Percentiles rank a stretch among this genome's conserved stretches.
phyloP scores from a whole-genome alignment of 2,888 invertebrate genomes.

The Hedychridium roseum region DNA sequence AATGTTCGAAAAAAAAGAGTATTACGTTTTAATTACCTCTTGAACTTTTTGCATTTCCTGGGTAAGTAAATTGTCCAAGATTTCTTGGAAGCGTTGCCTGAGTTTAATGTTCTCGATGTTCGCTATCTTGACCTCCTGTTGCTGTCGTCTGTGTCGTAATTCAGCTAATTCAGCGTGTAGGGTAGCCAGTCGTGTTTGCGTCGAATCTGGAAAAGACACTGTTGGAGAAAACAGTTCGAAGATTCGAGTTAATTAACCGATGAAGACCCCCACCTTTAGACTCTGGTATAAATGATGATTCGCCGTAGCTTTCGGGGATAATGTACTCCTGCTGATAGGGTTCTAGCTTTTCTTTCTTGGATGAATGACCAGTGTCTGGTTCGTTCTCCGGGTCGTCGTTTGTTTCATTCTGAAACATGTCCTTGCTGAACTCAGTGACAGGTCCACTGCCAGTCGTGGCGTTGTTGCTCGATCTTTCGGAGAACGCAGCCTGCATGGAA shows the following conservation, averaged over 20 bases:
- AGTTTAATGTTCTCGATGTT: slow-evolving; percentile 86
- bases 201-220: too few relatives aligned
- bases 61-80: slow-evolving; percentile 76
- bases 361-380: slow-evolving; percentile 28
- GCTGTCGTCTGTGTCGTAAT: slow-evolving; percentile 75
- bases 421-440: slow-evolving; percentile 71
- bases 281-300: slow-evolving; percentile 37
- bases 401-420: slow-evolving; percentile 66
- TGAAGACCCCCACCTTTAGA: slow-evolving; percentile 36
- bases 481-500: slow-evolving; percentile 66
- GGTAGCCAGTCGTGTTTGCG: slow-evolving; percentile 74
- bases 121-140: slow-evolving; percentile 84
- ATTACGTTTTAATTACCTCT: slow-evolving; percentile 66
- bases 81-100: slow-evolving; percentile 83
- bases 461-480: slow-evolving; percentile 46
- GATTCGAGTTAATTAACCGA: too few relatives aligned
- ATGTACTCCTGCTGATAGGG: slow-evolving; percentile 55
- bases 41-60: slow-evolving; percentile 84
- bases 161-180: slow-evolving; percentile 79
- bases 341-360: slow-evolving; percentile 43
- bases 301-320: slow-evolving; percentile 49
- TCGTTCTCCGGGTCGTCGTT: slow-evolving; percentile 36
- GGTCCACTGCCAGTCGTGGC: slow-evolving; percentile 57
- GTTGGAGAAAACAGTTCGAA: too few relatives aligned
- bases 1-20: slow-evolving; percentile 2